Evolutionary conservation across 2,888 invertebrate genomes (phyloP).

Genomic region (Tubulanus polymorphus): DNA sequence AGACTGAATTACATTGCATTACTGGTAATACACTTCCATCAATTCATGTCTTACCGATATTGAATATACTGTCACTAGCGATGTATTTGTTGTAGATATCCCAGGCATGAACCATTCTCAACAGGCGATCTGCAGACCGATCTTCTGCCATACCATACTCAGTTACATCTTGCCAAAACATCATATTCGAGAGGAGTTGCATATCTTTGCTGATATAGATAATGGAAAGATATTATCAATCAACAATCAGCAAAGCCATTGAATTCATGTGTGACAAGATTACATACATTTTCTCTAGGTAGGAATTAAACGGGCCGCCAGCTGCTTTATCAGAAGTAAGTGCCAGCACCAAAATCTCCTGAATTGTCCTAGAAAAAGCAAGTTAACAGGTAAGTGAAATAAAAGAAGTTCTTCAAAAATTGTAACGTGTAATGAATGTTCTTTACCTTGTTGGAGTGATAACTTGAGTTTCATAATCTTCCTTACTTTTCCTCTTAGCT

Average conservation of each 20-base stretch:
- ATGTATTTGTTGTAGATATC: conserved; percentile 47
- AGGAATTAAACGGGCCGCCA: conserved; percentile 47
- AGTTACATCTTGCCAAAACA: conserved; percentile 52
- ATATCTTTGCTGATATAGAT: conserved; percentile 15
- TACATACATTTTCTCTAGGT: conserved; percentile 35
- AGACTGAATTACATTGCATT: too few species aligned
- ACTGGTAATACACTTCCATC: too few species aligned
- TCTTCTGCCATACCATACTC: conserved; percentile 48
- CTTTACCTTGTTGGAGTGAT: conserved; percentile 2
- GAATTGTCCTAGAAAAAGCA: conserved; percentile 28
- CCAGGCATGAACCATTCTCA: conserved; percentile 48
- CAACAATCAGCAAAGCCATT: not conserved
- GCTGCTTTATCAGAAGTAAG: conserved; percentile 42
- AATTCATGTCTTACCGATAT: conserved; percentile 42
- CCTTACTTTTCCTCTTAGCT: conserved; percentile 27
- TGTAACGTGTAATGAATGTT: too few species aligned
- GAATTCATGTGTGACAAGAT: not conserved
- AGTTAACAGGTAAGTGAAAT: too few species aligned
- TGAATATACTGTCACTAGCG: conserved; percentile 29
- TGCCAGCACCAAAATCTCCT: conserved; percentile 42
- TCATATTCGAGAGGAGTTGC: conserved; percentile 30
- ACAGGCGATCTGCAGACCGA: conserved; percentile 43
- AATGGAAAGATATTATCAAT: not conserved
- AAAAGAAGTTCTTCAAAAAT: not conserved
- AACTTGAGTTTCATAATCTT: not conserved